Base-by-base conservation (phyloP, 1,140 invertebrate genomes). In the Plectus sambesii region DNA sequence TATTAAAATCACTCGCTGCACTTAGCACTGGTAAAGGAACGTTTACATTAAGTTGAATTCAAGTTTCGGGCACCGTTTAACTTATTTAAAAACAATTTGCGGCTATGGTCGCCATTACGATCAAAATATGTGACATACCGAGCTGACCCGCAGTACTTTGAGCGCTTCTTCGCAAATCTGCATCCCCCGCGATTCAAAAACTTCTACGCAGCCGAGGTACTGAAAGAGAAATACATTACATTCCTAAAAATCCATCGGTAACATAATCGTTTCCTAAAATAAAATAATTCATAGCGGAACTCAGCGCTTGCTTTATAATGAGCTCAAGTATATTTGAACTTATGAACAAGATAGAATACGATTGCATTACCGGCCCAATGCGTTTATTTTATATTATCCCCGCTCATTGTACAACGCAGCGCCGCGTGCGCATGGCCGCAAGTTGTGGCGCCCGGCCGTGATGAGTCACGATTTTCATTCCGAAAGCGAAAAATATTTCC, bases 131-230 rank as follows among this genome's bases (percentile, higher is more conserved):
- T 17, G 17, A 51, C 17, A 20, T 12, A 40, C 8, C 37, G 1
- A 29, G 20, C 40, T 12, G 22, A 66, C 66, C 30, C 72, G 69
- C 2, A 76, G 60, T 24, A 66, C 84, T 78, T 93, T 96, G 29
- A 98, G 78, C 19, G 93, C 93, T 73, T 94, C 89, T 73, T 99
- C 94, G 76, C 94, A 99, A 29, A 98, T 87, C 74, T 93, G 86
- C 89, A 98, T 97, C 17, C 94, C 93, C 63, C 93, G 78, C 0
- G 90, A 97, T 73, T 98, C 93, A 72, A 89, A 97, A 2, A 99
- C 94, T 75, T 99, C 93, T 1, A 96, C 87, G 74, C 88, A 93
- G 54, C 94, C 94, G 62, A 99, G 74, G 77, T 99, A 98, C 81
- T 85, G 65, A 20, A 77, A 76, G 51, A 56, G 50, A 56, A 53